A percentile compares a stretch with the other conserved stretches of the same genome.
These are phyloP conservation scores for Temnothorax nylanderi DNA, from an alignment of 1,140 invertebrate genomes.

Conservation along the genomic window DNA sequence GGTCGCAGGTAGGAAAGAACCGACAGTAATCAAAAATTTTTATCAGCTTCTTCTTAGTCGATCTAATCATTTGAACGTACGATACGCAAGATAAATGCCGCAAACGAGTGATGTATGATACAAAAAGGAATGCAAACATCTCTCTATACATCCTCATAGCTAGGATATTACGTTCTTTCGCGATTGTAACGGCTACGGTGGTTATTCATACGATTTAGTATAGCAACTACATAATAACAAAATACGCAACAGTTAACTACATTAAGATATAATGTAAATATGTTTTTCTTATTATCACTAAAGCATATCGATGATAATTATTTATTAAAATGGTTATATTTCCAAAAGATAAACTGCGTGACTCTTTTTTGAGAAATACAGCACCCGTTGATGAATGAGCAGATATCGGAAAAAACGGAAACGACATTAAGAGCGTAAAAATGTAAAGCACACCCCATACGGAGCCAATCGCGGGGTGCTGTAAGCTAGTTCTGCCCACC, in stretches of 20 bases:
- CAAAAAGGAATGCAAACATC: not conserved
- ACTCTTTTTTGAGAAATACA: not conserved
- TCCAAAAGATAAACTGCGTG: not conserved
- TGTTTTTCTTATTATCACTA: not conserved
- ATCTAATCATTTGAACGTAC: slow-evolving; percentile 18
- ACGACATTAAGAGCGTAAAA: slow-evolving; percentile 46
- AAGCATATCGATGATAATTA: not conserved
- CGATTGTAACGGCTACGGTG: not conserved
- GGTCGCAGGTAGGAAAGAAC: not conserved
- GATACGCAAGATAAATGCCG: not conserved
- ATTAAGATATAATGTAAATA: not conserved
- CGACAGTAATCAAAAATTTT: slow-evolving; percentile 29
- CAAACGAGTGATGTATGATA: slow-evolving; percentile 24
- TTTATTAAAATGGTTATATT: not conserved
- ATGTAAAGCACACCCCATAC: slow-evolving; percentile 69
- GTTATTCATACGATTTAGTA: not conserved
- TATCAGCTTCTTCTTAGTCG: not conserved
- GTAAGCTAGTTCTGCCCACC: slow-evolving; percentile 81
- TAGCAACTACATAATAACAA: not conserved
- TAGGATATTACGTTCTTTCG: not conserved
- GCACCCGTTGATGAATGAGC: not conserved
- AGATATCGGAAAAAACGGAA: slow-evolving; percentile 49
- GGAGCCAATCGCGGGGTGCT: slow-evolving; percentile 76
- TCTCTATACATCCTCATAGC: not conserved
- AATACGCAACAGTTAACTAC: not conserved